Evolutionary conservation across 2,113 vertebrate species (phyloP).

Genomic region (Oriolus oriolus): DNA sequence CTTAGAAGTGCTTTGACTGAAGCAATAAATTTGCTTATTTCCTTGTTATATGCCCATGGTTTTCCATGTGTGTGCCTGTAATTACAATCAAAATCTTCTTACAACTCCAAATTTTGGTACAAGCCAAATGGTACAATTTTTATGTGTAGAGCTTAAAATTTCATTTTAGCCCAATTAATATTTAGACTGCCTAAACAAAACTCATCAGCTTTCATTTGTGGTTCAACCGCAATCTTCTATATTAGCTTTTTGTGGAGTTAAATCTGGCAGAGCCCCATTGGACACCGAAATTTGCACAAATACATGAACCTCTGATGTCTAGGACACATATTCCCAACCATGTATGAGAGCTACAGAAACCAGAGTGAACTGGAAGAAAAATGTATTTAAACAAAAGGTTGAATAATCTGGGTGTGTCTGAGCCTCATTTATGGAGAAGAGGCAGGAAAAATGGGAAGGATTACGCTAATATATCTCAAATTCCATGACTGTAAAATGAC

Average conservation of each 20-base stretch:
- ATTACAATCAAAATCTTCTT: background rate
- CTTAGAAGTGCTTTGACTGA: background rate
- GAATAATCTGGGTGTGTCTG: background rate
- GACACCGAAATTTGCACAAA: background rate
- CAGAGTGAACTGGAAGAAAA: background rate
- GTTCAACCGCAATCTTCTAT: background rate
- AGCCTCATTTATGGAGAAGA: background rate
- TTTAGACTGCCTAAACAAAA: background rate
- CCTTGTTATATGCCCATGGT: background rate
- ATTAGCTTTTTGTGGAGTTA: background rate
- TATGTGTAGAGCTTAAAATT: background rate
- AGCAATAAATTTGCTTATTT: background rate
- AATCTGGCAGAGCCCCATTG: background rate
- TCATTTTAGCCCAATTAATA: background rate
- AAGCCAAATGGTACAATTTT: background rate
- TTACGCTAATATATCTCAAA: background rate
- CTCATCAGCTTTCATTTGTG: background rate
- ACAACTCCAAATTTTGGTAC: background rate
- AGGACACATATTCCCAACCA: background rate
- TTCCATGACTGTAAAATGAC: background rate
- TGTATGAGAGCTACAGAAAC: background rate
- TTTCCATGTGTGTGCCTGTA: background rate
- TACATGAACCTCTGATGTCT: rapidly evolving
- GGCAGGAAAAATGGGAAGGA: background rate
- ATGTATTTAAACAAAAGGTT: background rate